Evolutionary conservation across 2,888 invertebrate species (phyloP).

Genomic region (Amiota mariae): DNA sequence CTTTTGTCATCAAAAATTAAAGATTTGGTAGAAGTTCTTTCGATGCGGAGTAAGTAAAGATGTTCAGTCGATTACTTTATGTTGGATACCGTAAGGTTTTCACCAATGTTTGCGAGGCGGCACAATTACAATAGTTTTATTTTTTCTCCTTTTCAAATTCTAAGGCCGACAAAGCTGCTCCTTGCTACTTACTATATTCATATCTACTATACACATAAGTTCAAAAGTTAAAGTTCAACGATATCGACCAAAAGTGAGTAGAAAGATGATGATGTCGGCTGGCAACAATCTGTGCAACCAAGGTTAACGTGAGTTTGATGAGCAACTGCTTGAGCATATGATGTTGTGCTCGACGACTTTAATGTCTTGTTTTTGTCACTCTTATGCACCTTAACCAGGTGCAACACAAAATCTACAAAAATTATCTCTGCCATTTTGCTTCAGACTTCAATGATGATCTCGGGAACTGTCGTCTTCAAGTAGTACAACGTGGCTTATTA

Average conservation of each 20-base stretch:
- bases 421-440: neutral
- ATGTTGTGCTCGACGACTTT: constrained; percentile 32
- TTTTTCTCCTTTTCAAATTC: neutral
- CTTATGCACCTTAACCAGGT: neutral
- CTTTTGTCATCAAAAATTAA: too few relatives aligned
- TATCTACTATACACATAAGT: constrained; percentile 6
- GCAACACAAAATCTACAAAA: constrained; percentile 24
- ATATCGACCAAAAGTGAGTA: neutral
- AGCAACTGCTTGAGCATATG: constrained; percentile 9
- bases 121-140: neutral
- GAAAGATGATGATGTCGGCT: neutral
- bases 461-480: constrained; percentile 3
- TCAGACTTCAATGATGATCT: too few relatives aligned
- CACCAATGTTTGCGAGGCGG: neutral
- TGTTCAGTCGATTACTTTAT: too few relatives aligned
- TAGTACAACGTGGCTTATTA: constrained; percentile 21
- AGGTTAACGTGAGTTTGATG: constrained; percentile 48
- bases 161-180: neutral
- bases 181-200: neutral
- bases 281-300: neutral
- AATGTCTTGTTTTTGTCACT: constrained; percentile 19
- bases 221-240: constrained; percentile 30
- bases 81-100: too few relatives aligned
- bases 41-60: too few relatives aligned
- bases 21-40: too few relatives aligned